phyloP scores from a whole-genome alignment of 2,797 vertebrate genomes.

The Sus cebifrons region DNA sequence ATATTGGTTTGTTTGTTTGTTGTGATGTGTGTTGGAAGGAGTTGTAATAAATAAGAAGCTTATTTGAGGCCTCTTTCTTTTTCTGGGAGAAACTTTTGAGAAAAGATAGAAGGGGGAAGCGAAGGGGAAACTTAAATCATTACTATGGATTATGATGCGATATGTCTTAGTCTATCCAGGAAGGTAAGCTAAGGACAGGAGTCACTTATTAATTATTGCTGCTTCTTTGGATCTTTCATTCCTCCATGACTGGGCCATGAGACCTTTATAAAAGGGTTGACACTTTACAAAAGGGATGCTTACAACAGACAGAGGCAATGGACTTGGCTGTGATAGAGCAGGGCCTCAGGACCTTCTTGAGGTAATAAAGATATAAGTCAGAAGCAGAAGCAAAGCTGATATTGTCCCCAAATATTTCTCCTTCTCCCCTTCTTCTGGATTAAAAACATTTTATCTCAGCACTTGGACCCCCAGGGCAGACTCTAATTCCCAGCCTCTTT shows the following conservation, averaged over 20 bases:
- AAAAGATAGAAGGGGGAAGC: background rate
- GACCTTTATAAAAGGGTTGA: background rate
- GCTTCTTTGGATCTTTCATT: background rate
- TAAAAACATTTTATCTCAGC: background rate
- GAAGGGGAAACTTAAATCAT: background rate
- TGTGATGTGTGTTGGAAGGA: too few species aligned
- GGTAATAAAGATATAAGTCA: background rate
- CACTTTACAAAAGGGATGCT: background rate
- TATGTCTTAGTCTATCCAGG: constrained; percentile 1
- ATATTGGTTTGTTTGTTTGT: background rate
- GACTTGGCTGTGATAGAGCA: background rate
- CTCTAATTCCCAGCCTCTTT: background rate
- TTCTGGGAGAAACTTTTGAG: background rate
- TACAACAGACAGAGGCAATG: background rate
- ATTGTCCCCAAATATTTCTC: too few species aligned
- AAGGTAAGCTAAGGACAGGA: constrained; percentile 2
- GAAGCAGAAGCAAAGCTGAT: background rate
- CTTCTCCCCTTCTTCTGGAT: background rate
- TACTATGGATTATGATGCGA: background rate
- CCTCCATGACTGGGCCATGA: background rate
- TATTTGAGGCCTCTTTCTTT: background rate
- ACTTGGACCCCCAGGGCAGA: background rate
- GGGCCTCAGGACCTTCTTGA: background rate
- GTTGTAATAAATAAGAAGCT: background rate
- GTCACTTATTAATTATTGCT: background rate